phyloP scores from a whole-genome alignment of 2,797 vertebrate species.

The Eidolon dupreanum region DNA sequence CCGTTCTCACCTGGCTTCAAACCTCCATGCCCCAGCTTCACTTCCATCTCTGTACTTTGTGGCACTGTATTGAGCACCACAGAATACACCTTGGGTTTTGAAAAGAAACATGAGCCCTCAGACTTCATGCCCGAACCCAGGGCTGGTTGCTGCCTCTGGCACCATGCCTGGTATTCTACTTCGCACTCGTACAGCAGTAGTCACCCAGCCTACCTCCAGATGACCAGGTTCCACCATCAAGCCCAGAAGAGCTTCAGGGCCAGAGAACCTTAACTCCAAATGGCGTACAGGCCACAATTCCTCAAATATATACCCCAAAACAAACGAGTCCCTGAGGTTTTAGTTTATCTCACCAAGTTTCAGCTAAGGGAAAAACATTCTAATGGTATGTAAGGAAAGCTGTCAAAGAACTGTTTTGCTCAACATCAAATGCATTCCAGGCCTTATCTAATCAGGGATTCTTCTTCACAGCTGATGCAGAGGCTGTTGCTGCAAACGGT shows the following conservation, averaged over 20 bases:
- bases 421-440: slow-evolving; percentile 86
- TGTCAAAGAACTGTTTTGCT: slow-evolving; percentile 68
- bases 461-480: slow-evolving; percentile 80
- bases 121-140: not conserved
- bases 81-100: not conserved
- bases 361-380: slow-evolving; percentile 73
- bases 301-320: not conserved
- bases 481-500: slow-evolving; percentile 74
- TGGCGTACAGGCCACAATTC: not conserved
- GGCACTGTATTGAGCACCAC: not conserved
- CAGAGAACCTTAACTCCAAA: not conserved
- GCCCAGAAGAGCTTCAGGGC: not conserved
- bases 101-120: not conserved
- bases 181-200: not conserved
- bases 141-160: not conserved
- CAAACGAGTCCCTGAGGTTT: not conserved
- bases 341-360: slow-evolving; percentile 53
- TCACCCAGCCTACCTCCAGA: not conserved
- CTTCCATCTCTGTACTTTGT: not conserved
- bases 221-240: not conserved
- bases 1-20: not conserved
- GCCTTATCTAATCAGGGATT: slow-evolving; percentile 84
- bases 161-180: not conserved
- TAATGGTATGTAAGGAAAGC: slow-evolving; percentile 59
- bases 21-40: not conserved